phyloP scores from a whole-genome alignment of 1,140 invertebrate genomes.

The Megathymus violae region DNA sequence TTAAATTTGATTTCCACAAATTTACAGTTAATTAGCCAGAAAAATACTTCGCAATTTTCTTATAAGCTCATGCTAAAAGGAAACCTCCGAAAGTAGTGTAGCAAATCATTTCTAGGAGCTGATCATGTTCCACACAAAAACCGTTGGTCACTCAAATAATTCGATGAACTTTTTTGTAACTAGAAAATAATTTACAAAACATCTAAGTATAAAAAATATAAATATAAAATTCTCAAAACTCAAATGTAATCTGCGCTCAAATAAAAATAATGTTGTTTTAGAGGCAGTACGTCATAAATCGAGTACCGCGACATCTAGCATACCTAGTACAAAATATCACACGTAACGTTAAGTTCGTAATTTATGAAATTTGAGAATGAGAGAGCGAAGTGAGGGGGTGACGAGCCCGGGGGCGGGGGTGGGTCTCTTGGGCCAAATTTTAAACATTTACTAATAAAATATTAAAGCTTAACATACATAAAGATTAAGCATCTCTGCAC shows the following conservation, averaged over 20 bases:
- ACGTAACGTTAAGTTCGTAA: constrained; percentile 65
- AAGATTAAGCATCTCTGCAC: constrained; percentile 83
- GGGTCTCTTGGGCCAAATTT: constrained; percentile 72
- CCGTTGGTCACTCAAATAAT: constrained; percentile 51
- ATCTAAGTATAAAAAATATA: constrained; percentile 81
- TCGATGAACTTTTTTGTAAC: constrained; percentile 59
- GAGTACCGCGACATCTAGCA: constrained; percentile 72
- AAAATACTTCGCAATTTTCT: constrained; percentile 55
- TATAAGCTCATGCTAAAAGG: constrained; percentile 46
- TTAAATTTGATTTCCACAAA: constrained; percentile 49
- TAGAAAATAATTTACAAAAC: constrained; percentile 80
- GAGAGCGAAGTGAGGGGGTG: constrained; percentile 32
- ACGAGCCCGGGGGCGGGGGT: constrained; percentile 53
- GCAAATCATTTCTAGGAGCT: constrained; percentile 15
- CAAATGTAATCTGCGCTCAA: constrained; percentile 64
- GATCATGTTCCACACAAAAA: constrained; percentile 45
- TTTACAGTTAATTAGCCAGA: constrained; percentile 53
- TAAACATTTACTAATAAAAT: constrained; percentile 84
- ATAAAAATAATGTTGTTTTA: constrained; percentile 66
- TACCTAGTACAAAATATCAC: constrained; percentile 80
- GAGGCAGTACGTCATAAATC: constrained; percentile 53
- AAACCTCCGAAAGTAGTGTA: constrained; percentile 21
- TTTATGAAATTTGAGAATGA: constrained; percentile 39
- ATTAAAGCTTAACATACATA: constrained; percentile 84
- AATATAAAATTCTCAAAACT: constrained; percentile 65